phyloP scores from a whole-genome alignment of 1,140 invertebrate genomes.

The Hypothenemus hampei region DNA sequence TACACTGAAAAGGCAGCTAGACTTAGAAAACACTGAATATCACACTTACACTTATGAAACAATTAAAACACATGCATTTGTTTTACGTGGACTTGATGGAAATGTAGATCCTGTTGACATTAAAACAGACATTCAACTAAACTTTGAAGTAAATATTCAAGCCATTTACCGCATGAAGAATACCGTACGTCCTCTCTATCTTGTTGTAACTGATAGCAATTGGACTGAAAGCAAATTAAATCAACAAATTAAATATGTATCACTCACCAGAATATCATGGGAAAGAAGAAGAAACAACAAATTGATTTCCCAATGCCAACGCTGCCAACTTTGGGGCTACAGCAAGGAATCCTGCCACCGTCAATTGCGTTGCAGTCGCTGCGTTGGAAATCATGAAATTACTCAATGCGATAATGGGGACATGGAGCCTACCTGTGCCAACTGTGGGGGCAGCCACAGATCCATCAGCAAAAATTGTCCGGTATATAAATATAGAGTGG shows the following conservation, averaged over 20 bases:
- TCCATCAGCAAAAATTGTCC: slow-evolving; percentile 6
- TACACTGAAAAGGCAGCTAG: too few species aligned
- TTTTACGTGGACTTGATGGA: slow-evolving; percentile 5
- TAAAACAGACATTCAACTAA: background rate
- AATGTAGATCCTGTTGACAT: background rate
- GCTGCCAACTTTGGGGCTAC: slow-evolving; percentile 36
- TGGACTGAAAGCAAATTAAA: background rate
- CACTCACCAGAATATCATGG: background rate
- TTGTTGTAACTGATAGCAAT: background rate
- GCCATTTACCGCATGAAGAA: background rate
- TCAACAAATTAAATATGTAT: background rate
- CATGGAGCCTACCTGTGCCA: slow-evolving; percentile 6
- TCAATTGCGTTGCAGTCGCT: slow-evolving; percentile 29
- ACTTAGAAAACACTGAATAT: slow-evolving; percentile 1
- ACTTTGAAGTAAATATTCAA: background rate
- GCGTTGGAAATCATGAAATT: slow-evolving; percentile 28
- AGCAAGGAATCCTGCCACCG: slow-evolving; percentile 24
- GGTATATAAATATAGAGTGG: slow-evolving; percentile 4
- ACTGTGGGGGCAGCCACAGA: slow-evolving; percentile 10
- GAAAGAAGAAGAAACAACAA: slow-evolving; percentile 12
- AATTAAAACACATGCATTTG: slow-evolving; percentile 13
- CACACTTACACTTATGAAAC: slow-evolving; percentile 3
- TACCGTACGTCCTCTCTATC: background rate
- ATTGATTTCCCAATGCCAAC: slow-evolving; percentile 31
- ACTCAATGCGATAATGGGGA: slow-evolving; percentile 3